phyloP scores from a whole-genome alignment of 2,113 vertebrate species.

The Petrocephalus zakoni region DNA sequence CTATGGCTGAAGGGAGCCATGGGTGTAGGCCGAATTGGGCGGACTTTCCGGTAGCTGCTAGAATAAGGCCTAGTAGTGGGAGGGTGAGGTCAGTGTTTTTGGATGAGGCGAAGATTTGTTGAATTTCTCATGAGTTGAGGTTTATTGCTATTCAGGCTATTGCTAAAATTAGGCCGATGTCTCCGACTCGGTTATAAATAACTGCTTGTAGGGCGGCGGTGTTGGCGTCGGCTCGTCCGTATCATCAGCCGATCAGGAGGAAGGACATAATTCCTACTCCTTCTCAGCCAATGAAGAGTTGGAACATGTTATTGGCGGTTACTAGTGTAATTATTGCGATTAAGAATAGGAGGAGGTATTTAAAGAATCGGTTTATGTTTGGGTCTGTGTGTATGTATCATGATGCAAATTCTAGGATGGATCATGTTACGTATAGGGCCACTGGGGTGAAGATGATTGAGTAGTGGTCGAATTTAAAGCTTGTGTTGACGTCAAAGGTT shows the following conservation, averaged over 20 bases:
- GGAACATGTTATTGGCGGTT: conserved; percentile 33
- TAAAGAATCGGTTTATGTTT: conserved; percentile 25
- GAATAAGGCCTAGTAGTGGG: conserved; percentile 15
- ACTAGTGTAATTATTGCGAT: conserved; percentile 30
- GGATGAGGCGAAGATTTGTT: neutral
- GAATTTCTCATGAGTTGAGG: conserved; percentile 28
- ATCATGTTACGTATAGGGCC: conserved; percentile 32
- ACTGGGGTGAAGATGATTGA: conserved; percentile 29
- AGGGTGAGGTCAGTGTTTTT: neutral
- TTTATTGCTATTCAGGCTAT: conserved; percentile 26
- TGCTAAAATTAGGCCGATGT: conserved; percentile 22
- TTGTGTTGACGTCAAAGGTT: conserved; percentile 20
- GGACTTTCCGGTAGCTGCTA: conserved; percentile 33
- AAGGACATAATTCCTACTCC: conserved; percentile 34
- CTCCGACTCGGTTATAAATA: conserved; percentile 29
- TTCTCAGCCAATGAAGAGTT: conserved; percentile 39
- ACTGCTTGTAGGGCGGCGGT: conserved; percentile 30
- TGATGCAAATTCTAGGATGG: conserved; percentile 28
- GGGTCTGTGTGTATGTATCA: conserved; percentile 34
- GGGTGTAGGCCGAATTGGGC: conserved; percentile 38
- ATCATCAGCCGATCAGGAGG: conserved; percentile 34
- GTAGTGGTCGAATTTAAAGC: conserved; percentile 34
- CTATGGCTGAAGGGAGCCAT: conserved; percentile 32
- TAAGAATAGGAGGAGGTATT: conserved; percentile 27
- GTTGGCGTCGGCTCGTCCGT: conserved; percentile 29